Base-by-base conservation (phyloP, 2,888 invertebrate species). In the Gastracanthus pulcherrimus region DNA sequence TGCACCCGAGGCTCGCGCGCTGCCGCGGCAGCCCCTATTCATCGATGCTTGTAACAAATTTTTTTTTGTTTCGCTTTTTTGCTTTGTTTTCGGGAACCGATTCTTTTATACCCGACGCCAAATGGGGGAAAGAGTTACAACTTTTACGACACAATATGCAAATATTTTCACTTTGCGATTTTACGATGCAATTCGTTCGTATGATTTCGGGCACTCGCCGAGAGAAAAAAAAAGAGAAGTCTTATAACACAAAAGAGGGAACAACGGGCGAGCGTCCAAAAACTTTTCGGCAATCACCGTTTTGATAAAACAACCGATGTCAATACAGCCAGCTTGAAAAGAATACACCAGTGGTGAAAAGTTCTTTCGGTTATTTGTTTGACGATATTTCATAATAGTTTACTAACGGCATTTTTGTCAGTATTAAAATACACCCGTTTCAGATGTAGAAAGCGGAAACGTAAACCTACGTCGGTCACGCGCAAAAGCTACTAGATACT, bases 31-130 rank as follows among this genome's bases (percentile, higher is more conserved):
- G 70, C 71, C 19, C 72, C 72, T 74, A 62, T 62, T 74, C 72
- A 74, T 74, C 72, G 62, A 74, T 45, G 81, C 83, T 70, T 55
- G 82, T 82, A 83, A 81, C 81, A 55, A 70, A 67, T 66, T 72
- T 79, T 70, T 81, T 80, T 82, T 60, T 45, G 74, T 80, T 77
- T 75, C 74, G 66, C 23, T 51, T 19, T 29, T 62, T 45, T 74
- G 67, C 51, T 76, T 76, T 76, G 67, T 76, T 67, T 31, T 34
- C 16, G 23, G 51, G 75, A 19, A 13, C 29, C 72, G 62, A 74
- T 60, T 75, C 80, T 80, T 80, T 80, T 80, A 55, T 75, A 23
- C 29, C 55, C 62, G 29, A 31, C 69, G 60, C 48, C 36, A 74
- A 71, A 74, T 72, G 58, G 79, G n/a, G 60, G 9, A 80, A 58